A percentile compares a stretch with the other conserved stretches of the same genome.
Conservation (phyloP, 2,113 vertebrate species). For the Pitta sordida region DNA sequence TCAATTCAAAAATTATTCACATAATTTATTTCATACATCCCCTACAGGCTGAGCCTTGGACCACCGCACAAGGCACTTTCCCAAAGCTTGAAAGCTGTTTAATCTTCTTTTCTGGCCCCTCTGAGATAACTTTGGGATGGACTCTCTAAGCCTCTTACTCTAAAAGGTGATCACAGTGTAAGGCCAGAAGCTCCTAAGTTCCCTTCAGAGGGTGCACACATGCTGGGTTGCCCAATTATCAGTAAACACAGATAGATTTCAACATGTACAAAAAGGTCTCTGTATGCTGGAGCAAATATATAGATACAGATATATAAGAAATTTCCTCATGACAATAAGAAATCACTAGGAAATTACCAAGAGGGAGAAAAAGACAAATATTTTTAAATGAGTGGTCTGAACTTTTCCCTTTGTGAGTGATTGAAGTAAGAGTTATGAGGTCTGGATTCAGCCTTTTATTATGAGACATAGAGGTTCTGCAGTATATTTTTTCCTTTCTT, state of each 20-base stretch:
- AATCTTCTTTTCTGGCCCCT: conserved; percentile 19
- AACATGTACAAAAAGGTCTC: not conserved
- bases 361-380: not conserved
- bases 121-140: conserved; percentile 16
- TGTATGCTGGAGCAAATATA: not conserved
- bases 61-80: not conserved
- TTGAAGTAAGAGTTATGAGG: conserved; percentile 1
- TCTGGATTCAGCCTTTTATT: conserved; percentile 25
- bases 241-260: not conserved
- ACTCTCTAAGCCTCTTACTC: conserved; percentile 21
- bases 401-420: not conserved
- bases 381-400: not conserved
- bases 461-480: not conserved
- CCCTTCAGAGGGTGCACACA: not conserved
- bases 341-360: not conserved
- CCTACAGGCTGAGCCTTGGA: not conserved
- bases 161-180: not conserved
- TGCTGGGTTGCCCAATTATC: not conserved
- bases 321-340: conserved; percentile 2
- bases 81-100: not conserved
- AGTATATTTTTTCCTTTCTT: conserved; percentile 4
- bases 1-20: not conserved
- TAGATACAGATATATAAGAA: not conserved
- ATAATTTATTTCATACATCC: not conserved
- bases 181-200: not conserved